phyloP scores from a whole-genome alignment of 2,888 invertebrate genomes.

The Tuta absoluta region DNA sequence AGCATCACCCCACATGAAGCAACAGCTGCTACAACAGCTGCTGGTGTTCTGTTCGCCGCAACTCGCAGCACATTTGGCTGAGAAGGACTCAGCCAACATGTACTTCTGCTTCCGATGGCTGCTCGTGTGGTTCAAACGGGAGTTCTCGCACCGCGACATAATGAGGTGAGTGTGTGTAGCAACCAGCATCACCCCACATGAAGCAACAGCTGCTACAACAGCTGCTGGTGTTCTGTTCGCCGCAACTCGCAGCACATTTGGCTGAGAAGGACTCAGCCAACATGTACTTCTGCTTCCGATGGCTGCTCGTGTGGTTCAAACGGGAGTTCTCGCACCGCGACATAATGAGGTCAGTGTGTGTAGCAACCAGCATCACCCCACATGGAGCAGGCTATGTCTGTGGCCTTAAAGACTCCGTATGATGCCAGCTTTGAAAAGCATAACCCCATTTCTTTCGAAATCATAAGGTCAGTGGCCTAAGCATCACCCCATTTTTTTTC shows the following conservation, averaged over 20 bases:
- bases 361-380: too few species aligned
- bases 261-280: slow-evolving; percentile 93
- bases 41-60: slow-evolving; percentile 91
- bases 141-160: slow-evolving; percentile 92
- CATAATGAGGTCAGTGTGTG: slow-evolving; percentile 86
- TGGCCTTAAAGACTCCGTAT: too few species aligned
- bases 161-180: slow-evolving; percentile 85
- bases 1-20: slow-evolving; percentile 86
- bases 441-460: too few species aligned
- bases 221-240: slow-evolving; percentile 90
- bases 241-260: slow-evolving; percentile 92
- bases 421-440: too few species aligned
- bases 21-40: slow-evolving; percentile 92
- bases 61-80: slow-evolving; percentile 91
- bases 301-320: slow-evolving; percentile 98
- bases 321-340: slow-evolving; percentile 94
- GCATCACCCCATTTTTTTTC: too few species aligned
- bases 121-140: slow-evolving; percentile 96
- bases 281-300: slow-evolving; percentile 99
- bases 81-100: slow-evolving; percentile 95
- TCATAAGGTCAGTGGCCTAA: too few species aligned
- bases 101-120: slow-evolving; percentile 99
- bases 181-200: slow-evolving; percentile 83
- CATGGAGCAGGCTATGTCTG: too few species aligned
- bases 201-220: slow-evolving; percentile 94